A percentile compares a stretch with the other conserved stretches of the same genome.
phyloP scores from a whole-genome alignment of 2,797 vertebrate species.

The Intellagama lesueurii region DNA sequence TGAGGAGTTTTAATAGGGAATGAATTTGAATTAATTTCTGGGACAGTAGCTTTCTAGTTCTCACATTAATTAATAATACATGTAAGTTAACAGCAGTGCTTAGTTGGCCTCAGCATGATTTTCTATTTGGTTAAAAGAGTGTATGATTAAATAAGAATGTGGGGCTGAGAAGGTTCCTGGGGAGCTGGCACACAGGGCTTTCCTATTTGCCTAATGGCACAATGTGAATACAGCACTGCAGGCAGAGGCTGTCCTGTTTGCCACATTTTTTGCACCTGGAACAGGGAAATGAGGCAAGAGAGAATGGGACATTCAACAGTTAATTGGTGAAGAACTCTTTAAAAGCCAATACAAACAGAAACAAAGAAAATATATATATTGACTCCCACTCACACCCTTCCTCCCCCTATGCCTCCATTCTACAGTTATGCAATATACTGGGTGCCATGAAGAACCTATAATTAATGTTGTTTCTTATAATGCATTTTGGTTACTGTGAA shows the following conservation, averaged over 20 bases:
- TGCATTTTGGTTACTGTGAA: neutral
- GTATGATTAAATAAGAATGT: neutral
- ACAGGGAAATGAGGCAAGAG: constrained; percentile 28
- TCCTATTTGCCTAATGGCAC: neutral
- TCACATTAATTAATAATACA: constrained; percentile 27
- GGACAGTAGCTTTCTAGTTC: neutral
- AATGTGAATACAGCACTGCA: neutral
- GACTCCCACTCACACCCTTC: neutral
- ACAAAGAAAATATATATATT: constrained; percentile 34
- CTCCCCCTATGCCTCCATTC: neutral
- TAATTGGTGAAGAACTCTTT: neutral
- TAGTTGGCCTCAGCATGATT: neutral
- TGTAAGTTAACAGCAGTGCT: accelerated
- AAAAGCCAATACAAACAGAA: neutral
- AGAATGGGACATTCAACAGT: neutral
- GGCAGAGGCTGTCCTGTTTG: neutral
- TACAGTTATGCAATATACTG: accelerated
- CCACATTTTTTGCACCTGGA: constrained; percentile 7
- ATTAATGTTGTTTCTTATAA: neutral
- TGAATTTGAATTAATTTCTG: constrained; percentile 8
- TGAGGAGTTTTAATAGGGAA: constrained; percentile 17
- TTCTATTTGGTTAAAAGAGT: neutral
- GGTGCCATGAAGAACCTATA: neutral
- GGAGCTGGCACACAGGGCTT: neutral
- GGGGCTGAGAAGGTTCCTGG: neutral